Evolutionary conservation across 2,113 vertebrate genomes (phyloP).

Genomic region (Lampris megalopsis): DNA sequence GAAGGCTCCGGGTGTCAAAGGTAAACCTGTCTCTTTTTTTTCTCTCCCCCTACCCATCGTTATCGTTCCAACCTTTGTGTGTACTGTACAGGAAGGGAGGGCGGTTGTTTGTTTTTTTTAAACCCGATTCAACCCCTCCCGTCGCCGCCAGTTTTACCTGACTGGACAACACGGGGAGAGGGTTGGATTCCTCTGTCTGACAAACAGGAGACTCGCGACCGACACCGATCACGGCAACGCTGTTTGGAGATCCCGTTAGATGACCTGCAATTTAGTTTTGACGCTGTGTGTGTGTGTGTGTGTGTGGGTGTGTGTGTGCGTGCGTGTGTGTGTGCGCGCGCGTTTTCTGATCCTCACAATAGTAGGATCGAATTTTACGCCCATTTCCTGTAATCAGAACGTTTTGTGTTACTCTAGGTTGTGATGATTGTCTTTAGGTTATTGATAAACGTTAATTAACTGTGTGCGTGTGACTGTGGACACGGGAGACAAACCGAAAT

Average conservation of each 20-base stretch:
- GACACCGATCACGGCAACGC: too few species aligned
- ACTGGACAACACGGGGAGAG: background rate
- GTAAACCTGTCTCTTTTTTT: constrained; percentile 49
- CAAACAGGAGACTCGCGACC: background rate
- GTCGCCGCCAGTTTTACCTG: constrained; percentile 25
- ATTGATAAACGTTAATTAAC: too few species aligned
- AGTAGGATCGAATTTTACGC: too few species aligned
- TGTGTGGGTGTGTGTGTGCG: background rate
- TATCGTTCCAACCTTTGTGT: constrained; percentile 34
- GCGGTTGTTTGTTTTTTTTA: constrained; percentile 18
- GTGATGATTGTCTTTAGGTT: too few species aligned
- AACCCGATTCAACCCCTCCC: constrained; percentile 44
- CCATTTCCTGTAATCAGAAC: too few species aligned
- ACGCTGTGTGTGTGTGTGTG: too few species aligned
- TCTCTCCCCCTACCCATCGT: constrained; percentile 35
- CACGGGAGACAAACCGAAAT: too few species aligned
- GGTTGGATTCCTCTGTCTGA: background rate
- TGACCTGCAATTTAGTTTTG: too few species aligned
- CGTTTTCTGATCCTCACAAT: background rate
- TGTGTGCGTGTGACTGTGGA: too few species aligned
- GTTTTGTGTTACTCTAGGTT: too few species aligned
- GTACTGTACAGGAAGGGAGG: constrained; percentile 35
- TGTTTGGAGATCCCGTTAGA: too few species aligned
- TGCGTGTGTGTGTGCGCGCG: background rate
- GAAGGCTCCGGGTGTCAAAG: constrained; percentile 58